A percentile compares a stretch with the other conserved stretches of the same genome.
phyloP scores from a whole-genome alignment of 2,888 invertebrate genomes.

The Laspeyria flexula region DNA sequence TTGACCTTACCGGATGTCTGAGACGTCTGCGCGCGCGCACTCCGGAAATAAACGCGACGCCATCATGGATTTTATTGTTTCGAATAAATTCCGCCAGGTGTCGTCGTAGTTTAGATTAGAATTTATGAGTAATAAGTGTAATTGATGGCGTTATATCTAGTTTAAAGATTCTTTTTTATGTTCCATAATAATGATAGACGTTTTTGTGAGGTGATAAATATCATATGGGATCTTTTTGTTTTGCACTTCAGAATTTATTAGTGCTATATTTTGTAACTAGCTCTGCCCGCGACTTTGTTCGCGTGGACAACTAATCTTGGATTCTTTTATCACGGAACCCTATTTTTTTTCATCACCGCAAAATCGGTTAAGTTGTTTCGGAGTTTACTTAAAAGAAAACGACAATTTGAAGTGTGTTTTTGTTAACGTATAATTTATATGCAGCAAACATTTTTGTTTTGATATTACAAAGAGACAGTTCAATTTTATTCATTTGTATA shows the following conservation, averaged over 20 bases:
- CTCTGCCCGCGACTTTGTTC: too few relatives aligned
- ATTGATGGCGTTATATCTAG: constrained; percentile 12
- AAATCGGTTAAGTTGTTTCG: too few relatives aligned
- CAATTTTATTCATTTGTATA: too few relatives aligned
- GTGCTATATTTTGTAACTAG: too few relatives aligned
- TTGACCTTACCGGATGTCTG: constrained; percentile 48
- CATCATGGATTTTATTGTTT: constrained; percentile 40
- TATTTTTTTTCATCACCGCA: too few relatives aligned
- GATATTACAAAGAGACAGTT: too few relatives aligned
- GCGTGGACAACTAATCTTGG: too few relatives aligned
- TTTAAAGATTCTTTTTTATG: constrained; percentile 14
- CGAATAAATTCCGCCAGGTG: constrained; percentile 25
- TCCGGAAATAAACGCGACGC: constrained; percentile 39
- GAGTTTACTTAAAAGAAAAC: too few relatives aligned
- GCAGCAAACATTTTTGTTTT: too few relatives aligned
- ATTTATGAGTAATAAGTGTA: constrained; percentile 17
- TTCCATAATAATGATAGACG: constrained; percentile 6
- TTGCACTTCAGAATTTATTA: not conserved
- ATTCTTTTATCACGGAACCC: too few relatives aligned
- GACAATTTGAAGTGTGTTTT: too few relatives aligned
- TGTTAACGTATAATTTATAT: too few relatives aligned
- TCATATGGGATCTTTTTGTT: not conserved
- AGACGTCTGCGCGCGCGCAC: constrained; percentile 37
- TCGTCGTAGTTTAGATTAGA: constrained; percentile 7
- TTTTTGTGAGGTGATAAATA: constrained; percentile 11